phyloP scores from a whole-genome alignment of 2,113 vertebrate species.

The Fulmarus glacialis region DNA sequence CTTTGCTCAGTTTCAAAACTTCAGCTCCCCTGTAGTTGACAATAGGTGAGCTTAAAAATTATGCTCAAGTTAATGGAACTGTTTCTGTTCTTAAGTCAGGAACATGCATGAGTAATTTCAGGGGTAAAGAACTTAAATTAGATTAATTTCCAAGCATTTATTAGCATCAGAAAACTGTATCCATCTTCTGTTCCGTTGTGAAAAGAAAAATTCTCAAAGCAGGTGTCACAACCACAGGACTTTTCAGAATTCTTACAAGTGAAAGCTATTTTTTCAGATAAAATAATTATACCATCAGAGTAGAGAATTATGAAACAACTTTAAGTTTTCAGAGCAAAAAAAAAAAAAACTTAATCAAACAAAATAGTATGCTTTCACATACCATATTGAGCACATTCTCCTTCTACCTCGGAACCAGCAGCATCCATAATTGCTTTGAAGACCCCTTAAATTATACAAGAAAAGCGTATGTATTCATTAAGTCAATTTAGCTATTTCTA shows the following conservation, averaged over 20 bases:
- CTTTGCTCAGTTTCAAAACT: background rate
- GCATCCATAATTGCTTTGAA: constrained; percentile 87
- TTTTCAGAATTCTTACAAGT: background rate
- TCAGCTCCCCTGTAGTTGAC: background rate
- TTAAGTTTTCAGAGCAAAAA: background rate
- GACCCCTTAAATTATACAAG: constrained; percentile 78
- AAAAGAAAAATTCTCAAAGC: background rate
- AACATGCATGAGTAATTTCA: background rate
- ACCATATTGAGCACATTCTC: constrained; percentile 77
- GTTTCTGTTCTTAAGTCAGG: background rate
- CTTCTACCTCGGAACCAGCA: constrained; percentile 80
- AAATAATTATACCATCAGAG: background rate
- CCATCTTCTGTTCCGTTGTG: background rate
- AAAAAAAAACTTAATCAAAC: background rate
- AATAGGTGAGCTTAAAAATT: background rate
- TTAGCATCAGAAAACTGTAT: background rate
- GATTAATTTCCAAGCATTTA: background rate
- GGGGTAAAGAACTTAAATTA: background rate
- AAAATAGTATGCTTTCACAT: background rate
- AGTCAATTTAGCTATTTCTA: background rate
- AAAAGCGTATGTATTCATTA: background rate
- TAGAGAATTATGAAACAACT: background rate
- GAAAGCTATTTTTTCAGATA: background rate
- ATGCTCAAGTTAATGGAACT: background rate
- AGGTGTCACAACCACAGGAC: background rate